Base-by-base conservation (phyloP, 2,113 vertebrate species). In the Nematolebias whitei region DNA sequence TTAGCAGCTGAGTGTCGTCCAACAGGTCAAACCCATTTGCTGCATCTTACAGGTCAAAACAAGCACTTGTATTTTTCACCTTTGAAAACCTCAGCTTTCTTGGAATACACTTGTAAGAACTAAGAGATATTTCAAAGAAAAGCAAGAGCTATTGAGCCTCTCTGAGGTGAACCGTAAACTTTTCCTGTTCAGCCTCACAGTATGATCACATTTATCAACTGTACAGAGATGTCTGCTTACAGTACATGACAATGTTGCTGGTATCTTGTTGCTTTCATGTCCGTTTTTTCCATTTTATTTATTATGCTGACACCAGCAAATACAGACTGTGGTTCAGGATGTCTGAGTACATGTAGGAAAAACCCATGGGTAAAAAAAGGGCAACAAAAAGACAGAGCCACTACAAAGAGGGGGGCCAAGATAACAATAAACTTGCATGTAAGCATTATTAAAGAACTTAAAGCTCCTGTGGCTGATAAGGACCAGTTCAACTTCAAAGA, bases 201-300 rank as follows among this genome's bases (percentile, higher is more conserved):
- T 61, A 53, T 0, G 2, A 9, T 1, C 23, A 4, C 58, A 38
- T 79, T 55, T 18, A 71, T 83, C 75, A 82, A 48, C 48, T 2
- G n/a, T 2, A 5, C n/a, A 23, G 39, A 3, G 5, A 18, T 54
- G 39, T 15, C n/a, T 50, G 70, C 62, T 54, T 14, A 24, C 50
- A 49, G 1, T 10, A 53, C 38, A 60, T 78, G 77, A 74, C 70
- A 66, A 72, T 23, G 73, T 41, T 8, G 39, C 68, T 61, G 67
- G 75, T 48, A 74, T 82, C 57, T 82, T 3, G 35, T 16, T 11
- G 13, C 1, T 62, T 68, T 80, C 57, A 49, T 48, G 32, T 47
- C 44, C 35, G 0, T 1, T 59, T 45, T 38, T 35, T 39, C 13
- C 24, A 9, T 48, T 59, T 65, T 53, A 29, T 38, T 48, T 74